These are phyloP conservation scores for Hemitrygon akajei DNA, from an alignment of 2,797 vertebrate species.

Conservation along the genomic window DNA sequence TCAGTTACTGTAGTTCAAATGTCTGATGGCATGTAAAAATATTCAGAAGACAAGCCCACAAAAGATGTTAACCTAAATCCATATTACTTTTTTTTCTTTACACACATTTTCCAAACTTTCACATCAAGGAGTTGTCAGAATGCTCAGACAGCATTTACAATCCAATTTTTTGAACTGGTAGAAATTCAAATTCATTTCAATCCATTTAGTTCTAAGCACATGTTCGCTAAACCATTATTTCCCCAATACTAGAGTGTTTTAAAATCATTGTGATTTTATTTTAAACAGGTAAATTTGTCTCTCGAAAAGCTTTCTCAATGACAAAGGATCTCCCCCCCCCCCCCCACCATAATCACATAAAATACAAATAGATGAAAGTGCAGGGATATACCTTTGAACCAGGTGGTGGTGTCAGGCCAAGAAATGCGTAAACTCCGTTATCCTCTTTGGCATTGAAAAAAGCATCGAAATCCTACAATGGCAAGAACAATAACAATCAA, in stretches of 20 bases:
- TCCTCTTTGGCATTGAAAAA: slow-evolving; percentile 97
- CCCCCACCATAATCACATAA: neutral
- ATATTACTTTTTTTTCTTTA: too few species aligned
- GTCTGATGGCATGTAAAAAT: too few species aligned
- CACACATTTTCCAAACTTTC: neutral
- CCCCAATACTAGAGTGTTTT: too few species aligned
- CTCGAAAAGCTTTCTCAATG: too few species aligned
- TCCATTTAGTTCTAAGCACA: neutral
- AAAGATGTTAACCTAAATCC: too few species aligned
- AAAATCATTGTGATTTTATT: too few species aligned
- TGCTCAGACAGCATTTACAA: neutral
- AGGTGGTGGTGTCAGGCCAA: slow-evolving; percentile 83
- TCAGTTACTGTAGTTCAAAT: neutral
- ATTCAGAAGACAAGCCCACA: too few species aligned
- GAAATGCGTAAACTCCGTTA: slow-evolving; percentile 82
- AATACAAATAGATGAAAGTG: neutral
- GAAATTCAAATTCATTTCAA: neutral
- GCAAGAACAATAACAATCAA: neutral
- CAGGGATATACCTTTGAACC: slow-evolving; percentile 79
- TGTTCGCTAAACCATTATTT: too few species aligned
- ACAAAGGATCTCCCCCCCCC: too few species aligned
- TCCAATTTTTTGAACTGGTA: neutral
- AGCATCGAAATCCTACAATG: slow-evolving; percentile 85
- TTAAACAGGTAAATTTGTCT: too few species aligned
- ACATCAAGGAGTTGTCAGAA: neutral